Evolutionary conservation across 1,140 invertebrate genomes (phyloP), one percentile per base, ranked within the genome.

Genomic region (Acarapis woodi): DNA sequence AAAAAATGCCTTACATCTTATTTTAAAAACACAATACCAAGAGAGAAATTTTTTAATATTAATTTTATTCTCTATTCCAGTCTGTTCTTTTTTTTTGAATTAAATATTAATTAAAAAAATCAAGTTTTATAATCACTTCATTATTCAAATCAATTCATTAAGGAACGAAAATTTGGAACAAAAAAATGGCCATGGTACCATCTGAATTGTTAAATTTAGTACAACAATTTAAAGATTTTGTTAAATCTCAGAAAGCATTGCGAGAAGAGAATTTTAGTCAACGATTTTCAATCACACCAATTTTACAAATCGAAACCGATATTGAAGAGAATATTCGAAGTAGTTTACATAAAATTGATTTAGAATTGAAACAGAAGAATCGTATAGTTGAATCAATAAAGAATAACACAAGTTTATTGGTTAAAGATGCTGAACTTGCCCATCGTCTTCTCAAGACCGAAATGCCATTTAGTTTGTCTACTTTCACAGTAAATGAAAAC

Each of bases 261-360:
- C 15, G 37, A 19, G 41, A 42, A 14, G 41, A 42, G 18, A 42
- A 42, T 31, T 29, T 30, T 36, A 29, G 35, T 23, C 38, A 35
- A 36, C 16, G 31, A 24, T 42, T 39, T 36, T 34, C 40, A 19
- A 35, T 39, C 18, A 19, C 39, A 29, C 37, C 41, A 21, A 42
- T 42, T 29, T 20, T 39, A 3, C 34, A 42, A 28, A 29, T 42
- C n/a, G 35, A 30, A 8, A 29, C 34, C 2, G 21, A 40, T 3
- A 21, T 41, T 19, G 41, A 42, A n/a, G 41, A 39, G 15, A 26
- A 29, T 19, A 20, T 42, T 5, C 10, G 23, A 18, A 19, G 25
- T 8, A 4, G n/a, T 9, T 10, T 42, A 19, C 31, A 40, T 14
- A 42, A 42, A 32, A 21, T 42, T 3, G 41, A 42, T 21, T 23